Evolutionary conservation across 2,113 vertebrate species (phyloP), one percentile per base, ranked within the genome.

Genomic region (Crocuta crocuta): DNA sequence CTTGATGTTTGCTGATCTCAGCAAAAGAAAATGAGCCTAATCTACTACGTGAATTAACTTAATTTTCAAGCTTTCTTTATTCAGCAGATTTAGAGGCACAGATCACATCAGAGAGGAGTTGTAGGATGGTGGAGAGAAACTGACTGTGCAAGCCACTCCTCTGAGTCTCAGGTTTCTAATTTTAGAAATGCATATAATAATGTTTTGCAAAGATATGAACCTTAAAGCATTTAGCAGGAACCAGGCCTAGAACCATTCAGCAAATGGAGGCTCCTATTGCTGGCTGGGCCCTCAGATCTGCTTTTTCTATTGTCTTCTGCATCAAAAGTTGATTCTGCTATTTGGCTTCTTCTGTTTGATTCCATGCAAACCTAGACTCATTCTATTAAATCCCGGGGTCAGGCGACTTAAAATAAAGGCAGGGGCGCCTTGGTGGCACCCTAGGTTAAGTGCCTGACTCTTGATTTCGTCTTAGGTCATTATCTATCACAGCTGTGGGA

Each of bases 21-120:
- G n/a, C 39, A 86, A 88, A 71, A 68, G 33, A 80, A 92, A 74
- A n/a, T 85, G 33, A 94, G 33, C 35, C 80, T 91, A 43, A 91
- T 31, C 19, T 31, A 90, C 78, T 50, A 5, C 24, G 43, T 66
- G 45, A 91, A 83, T 21, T n/a, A 85, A 73, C 68, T 43, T 65
- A 45, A 45, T 80, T n/a, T 73, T 12, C 45, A 48, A 95, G 35
- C 10, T 63, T 79, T 15, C 31, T 35, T 85, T 61, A 50, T 70
- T 71, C 48, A 80, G 19, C 0, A 0, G 71, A 63, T 5, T 53
- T 89, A 71, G 63, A 87, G 63, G 8, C 39, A 26, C 17, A 43
- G 33, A 28, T 43, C 73, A 15, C 33, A 53, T 70, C 4, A 21
- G 55, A 82, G 63, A 82, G 71, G 39, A 26, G 11, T 83, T 50